Evolutionary conservation across 2,113 vertebrate species (phyloP).

Genomic region (Cebidichthys violaceus): DNA sequence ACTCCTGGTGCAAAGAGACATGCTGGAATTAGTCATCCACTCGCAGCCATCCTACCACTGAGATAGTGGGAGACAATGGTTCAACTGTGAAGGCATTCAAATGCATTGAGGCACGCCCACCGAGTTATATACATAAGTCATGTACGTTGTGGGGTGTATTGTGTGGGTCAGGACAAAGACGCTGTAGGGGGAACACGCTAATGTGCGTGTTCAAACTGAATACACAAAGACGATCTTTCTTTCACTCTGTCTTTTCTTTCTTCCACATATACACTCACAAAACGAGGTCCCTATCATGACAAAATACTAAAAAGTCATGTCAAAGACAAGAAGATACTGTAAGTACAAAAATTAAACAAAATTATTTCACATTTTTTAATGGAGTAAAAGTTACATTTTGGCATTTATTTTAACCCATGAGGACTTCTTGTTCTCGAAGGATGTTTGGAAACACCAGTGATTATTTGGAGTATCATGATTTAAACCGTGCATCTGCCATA

Average conservation of each 20-base stretch:
- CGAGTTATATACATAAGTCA: conserved; percentile 58
- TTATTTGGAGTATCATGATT: neutral
- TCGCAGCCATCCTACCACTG: conserved; percentile 37
- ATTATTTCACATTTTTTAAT: neutral
- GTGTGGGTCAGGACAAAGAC: conserved; percentile 29
- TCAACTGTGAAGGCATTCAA: conserved; percentile 66
- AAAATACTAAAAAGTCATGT: neutral
- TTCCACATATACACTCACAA: neutral
- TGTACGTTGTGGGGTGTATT: conserved; percentile 55
- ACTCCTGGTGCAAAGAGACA: conserved; percentile 87
- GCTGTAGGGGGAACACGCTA: conserved; percentile 38
- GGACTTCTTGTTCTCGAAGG: neutral
- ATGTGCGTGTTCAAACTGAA: conserved; percentile 40
- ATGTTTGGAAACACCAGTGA: neutral
- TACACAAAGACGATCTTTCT: conserved; percentile 51
- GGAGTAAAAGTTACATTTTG: neutral
- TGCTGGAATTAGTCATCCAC: conserved; percentile 67
- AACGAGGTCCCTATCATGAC: neutral
- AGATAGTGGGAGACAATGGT: conserved; percentile 68
- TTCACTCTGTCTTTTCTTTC: neutral
- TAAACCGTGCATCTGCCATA: neutral
- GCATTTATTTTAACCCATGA: neutral
- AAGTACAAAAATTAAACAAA: neutral
- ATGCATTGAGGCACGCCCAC: conserved; percentile 59
- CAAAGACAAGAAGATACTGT: neutral